Base-by-base conservation (phyloP, 2,888 invertebrate species). In the Callosobruchus maculatus region DNA sequence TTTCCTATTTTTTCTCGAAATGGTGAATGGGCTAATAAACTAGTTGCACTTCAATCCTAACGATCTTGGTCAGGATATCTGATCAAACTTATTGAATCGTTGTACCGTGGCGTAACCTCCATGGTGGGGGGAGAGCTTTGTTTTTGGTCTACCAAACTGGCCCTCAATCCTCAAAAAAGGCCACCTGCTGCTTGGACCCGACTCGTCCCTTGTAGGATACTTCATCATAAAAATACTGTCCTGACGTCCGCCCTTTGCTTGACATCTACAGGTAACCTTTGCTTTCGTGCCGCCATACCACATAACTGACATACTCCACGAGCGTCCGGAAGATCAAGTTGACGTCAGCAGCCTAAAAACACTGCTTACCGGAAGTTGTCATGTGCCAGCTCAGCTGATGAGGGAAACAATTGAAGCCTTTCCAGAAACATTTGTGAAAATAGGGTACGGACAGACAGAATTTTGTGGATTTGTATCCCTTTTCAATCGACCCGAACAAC, bases 261-360 rank as follows among this genome's bases (percentile, higher is more conserved):
- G 7, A 68, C 68, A 5, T 7, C 80, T 80, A 22, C 72, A 85
- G 84, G 79, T 83, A 20, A 80, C 82, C 2, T 71, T 78, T 20
- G 70, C 76, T 0, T 82, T 84, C 72, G 20, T 83, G 26, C 80
- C 84, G 13, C 83, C 85, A 2, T 77, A 76, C 71, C 79, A 82
- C 76, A 13, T 68, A n/a, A 73, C 75, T 68, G 18, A 1, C 0
- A 68, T 74, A 67, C 21, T 75, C 21, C 76, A 81, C 0, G 75
- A 79, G 9, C 75, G 68, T 20, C 69, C 71, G 20, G 49, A 68
- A 20, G 20, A 72, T n/a, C n/a, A n/a, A 67, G 72, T 73, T 66
- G 72, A 75, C 49, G n/a, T 66, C 0, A 70, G 70, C 20, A 77
- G 74, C 68, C 68, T 78, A 21, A 49, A 74, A 20, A 1, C 21